Base-by-base conservation (phyloP, 2,797 vertebrate species). In the Onychomys leucogaster region DNA sequence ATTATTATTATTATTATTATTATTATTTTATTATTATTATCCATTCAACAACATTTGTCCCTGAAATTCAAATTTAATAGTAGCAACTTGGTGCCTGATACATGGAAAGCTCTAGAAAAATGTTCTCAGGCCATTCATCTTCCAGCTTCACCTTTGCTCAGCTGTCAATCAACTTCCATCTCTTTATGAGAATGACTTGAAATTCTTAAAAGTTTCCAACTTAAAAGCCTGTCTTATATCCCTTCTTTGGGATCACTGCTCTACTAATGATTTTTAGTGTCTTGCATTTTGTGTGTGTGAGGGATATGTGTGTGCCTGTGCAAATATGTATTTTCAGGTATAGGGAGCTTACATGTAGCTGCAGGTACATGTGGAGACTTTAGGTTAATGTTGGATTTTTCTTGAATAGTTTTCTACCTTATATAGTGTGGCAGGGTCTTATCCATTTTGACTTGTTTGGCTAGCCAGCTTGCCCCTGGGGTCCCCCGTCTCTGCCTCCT, bases 11-110 rank as follows among this genome's bases (percentile, higher is more conserved):
- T n/a, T n/a, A n/a, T n/a, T n/a, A n/a, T n/a, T n/a, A n/a, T n/a
- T n/a, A n/a, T n/a, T n/a, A n/a, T n/a, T n/a, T n/a, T n/a, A n/a
- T n/a, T n/a, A n/a, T n/a, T n/a, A n/a, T n/a, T 96, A 82, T 55
- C 23, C 55, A 69, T 46, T 32, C 76, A 94, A 96, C 67, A 89
- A 76, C 41, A 76, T 83, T 94, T 90, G 92, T 94, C 85, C 94
- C 92, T 89, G 92, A 86, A 94, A 87, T 96, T 41, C 46, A 89
- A 83, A n/a, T 90, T 91, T 84, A 73, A 76, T 89, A 43, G 71
- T 57, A 21, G 21, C 81, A 90, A 73, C 32, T 61, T 73, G 78
- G 73, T 61, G 10, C 67, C 19, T 17, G 32, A 80, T 17, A 55
- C 29, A 52, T 2, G 55, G 67, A 52, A 87, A 81, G 13, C 32